phyloP scores from a whole-genome alignment of 2,888 invertebrate species.

The Catocala sponsa region DNA sequence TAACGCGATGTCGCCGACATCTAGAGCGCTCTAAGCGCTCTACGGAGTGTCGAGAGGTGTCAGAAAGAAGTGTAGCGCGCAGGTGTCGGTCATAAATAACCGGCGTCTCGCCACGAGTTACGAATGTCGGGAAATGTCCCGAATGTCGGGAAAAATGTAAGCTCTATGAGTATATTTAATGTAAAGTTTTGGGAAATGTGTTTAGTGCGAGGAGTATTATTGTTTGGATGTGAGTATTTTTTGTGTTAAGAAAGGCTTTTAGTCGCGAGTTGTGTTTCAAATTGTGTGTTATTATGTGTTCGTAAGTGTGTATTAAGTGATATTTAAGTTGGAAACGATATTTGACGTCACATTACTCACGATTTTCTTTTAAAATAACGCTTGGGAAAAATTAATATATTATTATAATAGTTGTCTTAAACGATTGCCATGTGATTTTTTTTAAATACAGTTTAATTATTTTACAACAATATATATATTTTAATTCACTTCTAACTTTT shows the following conservation, averaged over 20 bases:
- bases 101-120: slow-evolving; percentile 27
- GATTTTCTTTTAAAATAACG: no score
- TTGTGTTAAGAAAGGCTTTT: slow-evolving; percentile 2
- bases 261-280: slow-evolving; percentile 1
- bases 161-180: slow-evolving; percentile 40
- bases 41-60: slow-evolving; percentile 54
- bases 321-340: no score
- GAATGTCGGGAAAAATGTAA: slow-evolving; percentile 43
- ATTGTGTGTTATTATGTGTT: no score
- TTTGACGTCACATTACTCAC: neutral
- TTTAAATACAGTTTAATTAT: no score
- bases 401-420: no score
- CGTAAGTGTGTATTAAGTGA: no score
- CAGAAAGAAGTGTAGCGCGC: slow-evolving; percentile 66
- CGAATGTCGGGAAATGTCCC: slow-evolving; percentile 5
- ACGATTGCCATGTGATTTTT: no score
- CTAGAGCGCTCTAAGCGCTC: slow-evolving; percentile 58
- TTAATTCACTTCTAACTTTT: no score
- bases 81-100: slow-evolving; percentile 73
- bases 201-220: slow-evolving; percentile 23
- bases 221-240: slow-evolving; percentile 13
- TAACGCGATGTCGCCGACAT: slow-evolving; percentile 69
- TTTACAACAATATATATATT: no score
- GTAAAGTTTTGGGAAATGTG: slow-evolving; percentile 27
- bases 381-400: no score